A percentile compares a stretch with the other conserved stretches of the same genome.
phyloP scores from a whole-genome alignment of 1,140 invertebrate genomes.

The Leucophenga varia region DNA sequence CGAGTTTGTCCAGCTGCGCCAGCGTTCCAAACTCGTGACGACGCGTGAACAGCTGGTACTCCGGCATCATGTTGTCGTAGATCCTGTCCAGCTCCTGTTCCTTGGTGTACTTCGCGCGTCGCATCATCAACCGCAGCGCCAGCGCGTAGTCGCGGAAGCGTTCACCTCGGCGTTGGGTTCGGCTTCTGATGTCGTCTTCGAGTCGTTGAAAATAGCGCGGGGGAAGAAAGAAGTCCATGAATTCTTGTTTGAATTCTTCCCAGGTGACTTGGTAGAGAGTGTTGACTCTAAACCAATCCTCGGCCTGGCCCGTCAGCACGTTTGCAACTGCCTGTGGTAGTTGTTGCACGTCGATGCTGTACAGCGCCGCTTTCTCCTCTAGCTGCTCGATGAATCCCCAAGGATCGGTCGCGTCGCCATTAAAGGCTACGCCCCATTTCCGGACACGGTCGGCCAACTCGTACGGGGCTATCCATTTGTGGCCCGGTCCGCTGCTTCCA shows the following conservation, averaged over 20 bases:
- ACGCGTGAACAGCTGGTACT: conserved; percentile 1
- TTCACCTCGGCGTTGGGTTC: neutral
- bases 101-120: neutral
- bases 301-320: neutral
- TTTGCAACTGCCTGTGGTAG: neutral
- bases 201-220: neutral
- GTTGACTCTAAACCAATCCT: conserved; percentile 3
- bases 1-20: neutral
- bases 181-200: neutral
- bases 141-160: neutral
- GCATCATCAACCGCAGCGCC: neutral
- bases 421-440: no score
- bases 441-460: no score
- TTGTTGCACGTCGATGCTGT: neutral
- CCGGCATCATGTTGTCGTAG: neutral
- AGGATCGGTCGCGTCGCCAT: no score
- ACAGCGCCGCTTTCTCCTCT: neutral
- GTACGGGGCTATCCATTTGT: no score
- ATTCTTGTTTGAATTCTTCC: conserved; percentile 1
- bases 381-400: no score
- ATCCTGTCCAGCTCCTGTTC: neutral
- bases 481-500: no score
- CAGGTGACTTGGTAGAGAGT: no score
- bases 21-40: neutral
- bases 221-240: neutral